Percentiles rank a stretch among this genome's conserved stretches.
These are phyloP conservation scores for Guaruba guarouba DNA, from an alignment of 2,113 vertebrate genomes.

Conservation along the genomic window DNA sequence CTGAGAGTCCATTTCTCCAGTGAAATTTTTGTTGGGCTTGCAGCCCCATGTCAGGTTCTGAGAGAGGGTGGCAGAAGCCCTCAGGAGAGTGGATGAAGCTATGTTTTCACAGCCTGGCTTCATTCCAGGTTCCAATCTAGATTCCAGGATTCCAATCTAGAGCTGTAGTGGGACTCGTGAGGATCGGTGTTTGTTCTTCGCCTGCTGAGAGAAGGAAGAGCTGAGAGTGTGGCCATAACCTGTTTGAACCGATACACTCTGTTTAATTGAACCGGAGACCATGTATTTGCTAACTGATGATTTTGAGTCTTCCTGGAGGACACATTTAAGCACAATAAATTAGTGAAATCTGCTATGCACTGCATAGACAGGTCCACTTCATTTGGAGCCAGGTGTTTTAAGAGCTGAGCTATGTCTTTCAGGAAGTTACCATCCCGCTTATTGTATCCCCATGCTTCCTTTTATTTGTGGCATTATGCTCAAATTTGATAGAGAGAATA, in stretches of 20 bases:
- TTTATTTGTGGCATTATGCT: not conserved
- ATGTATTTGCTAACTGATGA: not conserved
- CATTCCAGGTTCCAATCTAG: not conserved
- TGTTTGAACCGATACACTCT: not conserved
- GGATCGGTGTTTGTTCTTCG: not conserved
- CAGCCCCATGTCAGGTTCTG: rapidly evolving
- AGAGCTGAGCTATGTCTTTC: not conserved
- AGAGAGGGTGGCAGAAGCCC: not conserved
- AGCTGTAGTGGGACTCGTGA: not conserved
- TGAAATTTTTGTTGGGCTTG: not conserved
- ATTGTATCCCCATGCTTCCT: not conserved
- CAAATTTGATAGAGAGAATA: not conserved
- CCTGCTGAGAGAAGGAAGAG: not conserved
- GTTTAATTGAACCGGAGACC: not conserved
- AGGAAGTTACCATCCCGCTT: not conserved
- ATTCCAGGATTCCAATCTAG: not conserved
- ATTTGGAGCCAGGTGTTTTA: not conserved
- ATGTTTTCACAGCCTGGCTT: not conserved
- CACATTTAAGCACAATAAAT: not conserved
- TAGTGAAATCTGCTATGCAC: not conserved
- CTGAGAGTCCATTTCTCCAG: not conserved
- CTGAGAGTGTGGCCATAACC: not conserved
- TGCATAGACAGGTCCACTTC: not conserved
- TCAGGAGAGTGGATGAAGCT: not conserved
- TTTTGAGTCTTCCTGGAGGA: not conserved